These are phyloP conservation scores for Candidula unifasciata DNA, from an alignment of 2,888 invertebrate species.

Conservation along the genomic window DNA sequence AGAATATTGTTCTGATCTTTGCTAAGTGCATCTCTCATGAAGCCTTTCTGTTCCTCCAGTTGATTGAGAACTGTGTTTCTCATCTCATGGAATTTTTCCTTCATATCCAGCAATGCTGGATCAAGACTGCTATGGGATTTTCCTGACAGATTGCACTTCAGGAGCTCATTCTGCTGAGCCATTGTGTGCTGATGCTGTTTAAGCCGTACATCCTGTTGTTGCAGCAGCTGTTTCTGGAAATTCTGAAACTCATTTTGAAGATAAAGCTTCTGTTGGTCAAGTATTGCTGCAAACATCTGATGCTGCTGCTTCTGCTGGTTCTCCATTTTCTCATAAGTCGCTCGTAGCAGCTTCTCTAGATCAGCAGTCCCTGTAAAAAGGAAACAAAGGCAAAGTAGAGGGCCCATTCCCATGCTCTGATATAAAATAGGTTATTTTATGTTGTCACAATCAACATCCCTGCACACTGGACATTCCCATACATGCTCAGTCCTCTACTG, in stretches of 20 bases:
- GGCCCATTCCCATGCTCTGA: too few relatives aligned
- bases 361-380: not conserved
- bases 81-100: not conserved
- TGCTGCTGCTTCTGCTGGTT: not conserved
- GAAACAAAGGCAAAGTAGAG: too few relatives aligned
- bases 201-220: not conserved
- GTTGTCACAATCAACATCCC: too few relatives aligned
- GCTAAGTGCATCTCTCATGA: not conserved
- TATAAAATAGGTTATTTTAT: too few relatives aligned
- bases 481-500: too few relatives aligned
- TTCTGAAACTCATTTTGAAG: not conserved
- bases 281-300: not conserved
- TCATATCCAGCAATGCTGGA: not conserved
- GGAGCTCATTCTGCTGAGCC: not conserved
- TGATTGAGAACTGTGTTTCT: not conserved
- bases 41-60: not conserved
- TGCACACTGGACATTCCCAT: too few relatives aligned
- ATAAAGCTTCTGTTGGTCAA: not conserved
- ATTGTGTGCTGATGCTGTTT: not conserved
- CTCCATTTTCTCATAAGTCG: not conserved
- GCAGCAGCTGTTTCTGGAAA: not conserved
- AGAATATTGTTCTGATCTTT: slow-evolving; percentile 4
- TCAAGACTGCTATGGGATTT: not conserved
- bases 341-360: not conserved
- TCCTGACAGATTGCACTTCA: not conserved